Evolutionary conservation across 2,888 invertebrate species (phyloP), one percentile per base, ranked within the genome.

Genomic region (Himalopsyche anomala): DNA sequence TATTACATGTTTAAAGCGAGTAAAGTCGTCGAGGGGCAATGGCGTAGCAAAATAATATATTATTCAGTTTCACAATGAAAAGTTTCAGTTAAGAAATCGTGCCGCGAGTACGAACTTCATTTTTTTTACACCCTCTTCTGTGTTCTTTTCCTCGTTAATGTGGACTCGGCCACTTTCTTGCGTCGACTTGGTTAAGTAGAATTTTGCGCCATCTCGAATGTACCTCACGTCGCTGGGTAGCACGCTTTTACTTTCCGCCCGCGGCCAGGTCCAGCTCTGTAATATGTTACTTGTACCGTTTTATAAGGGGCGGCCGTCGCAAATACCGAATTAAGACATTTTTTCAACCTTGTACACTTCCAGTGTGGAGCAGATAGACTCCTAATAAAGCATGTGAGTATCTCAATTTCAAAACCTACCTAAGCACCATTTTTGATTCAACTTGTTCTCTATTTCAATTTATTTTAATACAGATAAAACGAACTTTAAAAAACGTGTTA

Each of bases 231-330:
- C 62, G 62, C 28, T 62, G 62, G 19, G 19, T 28, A 28, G 19
- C 62, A 62, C 62, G 62, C 62, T 62, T 62, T 62, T 62, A 62
- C 62, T 62, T 62, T 62, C 62, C 62, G 62, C 62, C 62, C 62
- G 62, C 62, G 19, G 62, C 62, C 62, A n/a, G 28, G 62, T 62
- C 28, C 62, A 28, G 28, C 62, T 28, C 62, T 62, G 62, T 62
- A 62, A 62, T 62, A 62, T 62, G 62, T 62, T 62, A 62, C 62
- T 62, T 62, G 62, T 62, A 9, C 62, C 62, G 8, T 19, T 51
- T 51, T 51, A 51, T 51, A 51, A 51, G 15, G 51, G 15, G 15
- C 15, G 15, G 51, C 51, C 2, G 51, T 51, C 51, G 15, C 51
- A 51, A 51, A 51, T 2, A 51, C 6, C 15, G 51, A 51, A 51